These are phyloP conservation scores for Scalopus aquaticus DNA, from an alignment of 2,113 vertebrate genomes.

Conservation along the genomic window DNA sequence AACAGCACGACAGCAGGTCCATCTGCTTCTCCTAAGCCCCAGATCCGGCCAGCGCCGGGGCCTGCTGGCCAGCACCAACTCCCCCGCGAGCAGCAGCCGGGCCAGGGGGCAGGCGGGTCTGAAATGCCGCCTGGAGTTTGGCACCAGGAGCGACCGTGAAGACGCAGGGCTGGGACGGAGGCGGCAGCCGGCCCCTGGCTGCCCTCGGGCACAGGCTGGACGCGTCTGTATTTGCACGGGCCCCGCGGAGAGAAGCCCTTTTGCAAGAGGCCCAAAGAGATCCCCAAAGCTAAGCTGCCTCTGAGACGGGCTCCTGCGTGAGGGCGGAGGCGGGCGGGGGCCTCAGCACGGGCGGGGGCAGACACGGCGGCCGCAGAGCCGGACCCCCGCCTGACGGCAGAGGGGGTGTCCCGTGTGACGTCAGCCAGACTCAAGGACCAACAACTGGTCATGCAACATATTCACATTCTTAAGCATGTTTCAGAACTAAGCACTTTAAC, in stretches of 20 bases:
- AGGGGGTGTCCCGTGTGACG: too few species aligned
- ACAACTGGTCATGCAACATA: too few species aligned
- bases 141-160: fast-evolving
- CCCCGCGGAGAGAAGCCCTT: background rate
- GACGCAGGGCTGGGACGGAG: fast-evolving
- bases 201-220: too few species aligned
- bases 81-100: too few species aligned
- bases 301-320: too few species aligned
- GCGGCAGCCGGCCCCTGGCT: too few species aligned
- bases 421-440: too few species aligned
- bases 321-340: background rate
- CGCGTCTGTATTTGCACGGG: background rate
- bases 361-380: too few species aligned
- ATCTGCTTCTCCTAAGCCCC: conserved; percentile 47
- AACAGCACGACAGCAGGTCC: conserved; percentile 14
- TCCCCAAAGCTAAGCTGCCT: background rate
- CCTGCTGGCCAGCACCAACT: too few species aligned
- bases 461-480: background rate
- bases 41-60: conserved; percentile 5
- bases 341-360: too few species aligned
- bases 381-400: too few species aligned
- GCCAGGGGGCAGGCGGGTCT: background rate
- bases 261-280: background rate
- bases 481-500: background rate
- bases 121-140: background rate